Evolutionary conservation across 1,140 invertebrate species (phyloP), one percentile per base, ranked within the genome.

Genomic region (Mamestra configurata): DNA sequence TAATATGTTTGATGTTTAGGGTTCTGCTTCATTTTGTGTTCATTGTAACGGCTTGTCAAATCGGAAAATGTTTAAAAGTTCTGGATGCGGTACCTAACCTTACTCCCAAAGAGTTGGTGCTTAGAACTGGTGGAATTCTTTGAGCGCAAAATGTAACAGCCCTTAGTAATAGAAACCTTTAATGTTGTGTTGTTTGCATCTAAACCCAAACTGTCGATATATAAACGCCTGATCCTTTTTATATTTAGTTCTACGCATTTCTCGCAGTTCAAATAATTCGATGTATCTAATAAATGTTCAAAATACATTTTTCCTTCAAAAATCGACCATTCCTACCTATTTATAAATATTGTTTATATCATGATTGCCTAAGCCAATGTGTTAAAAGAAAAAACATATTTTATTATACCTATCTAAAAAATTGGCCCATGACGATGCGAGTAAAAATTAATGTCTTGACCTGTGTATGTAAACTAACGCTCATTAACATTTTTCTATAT

Each of bases 401-500:
- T 61, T 59, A 76, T n/a, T 70, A 46, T 46, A 70, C 57, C 8
- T 64, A 37, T 10, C 35, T 24, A 24, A 27, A 76, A 46, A 76
- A 49, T 20, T 27, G 43, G 40, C 73, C 57, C 55, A 51, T n/a
- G 40, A 64, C 18, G 55, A 76, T 76, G 73, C 73, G 73, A 64
- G n/a, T 40, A 40, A 76, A 59, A 49, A 27, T 31, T 46, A 43
- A 55, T 72, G 24, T 75, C 53, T 59, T 55, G n/a, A 75, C 72
- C 55, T 64, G 37, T 77, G 55, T 77, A 76, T 76, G 15, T 66
- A 79, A 72, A 55, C 11, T 75, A 68, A 68, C 51, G 51, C 53
- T 77, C 75, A 66, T 80, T 35, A 80, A 72, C 4, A 27, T 77
- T 80, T 80, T 79, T 79, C 71, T 66, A 79, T 55, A 57, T 73